These are phyloP conservation scores for Zosterops lateralis DNA, from an alignment of 2,113 vertebrate species.

Conservation along the genomic window DNA sequence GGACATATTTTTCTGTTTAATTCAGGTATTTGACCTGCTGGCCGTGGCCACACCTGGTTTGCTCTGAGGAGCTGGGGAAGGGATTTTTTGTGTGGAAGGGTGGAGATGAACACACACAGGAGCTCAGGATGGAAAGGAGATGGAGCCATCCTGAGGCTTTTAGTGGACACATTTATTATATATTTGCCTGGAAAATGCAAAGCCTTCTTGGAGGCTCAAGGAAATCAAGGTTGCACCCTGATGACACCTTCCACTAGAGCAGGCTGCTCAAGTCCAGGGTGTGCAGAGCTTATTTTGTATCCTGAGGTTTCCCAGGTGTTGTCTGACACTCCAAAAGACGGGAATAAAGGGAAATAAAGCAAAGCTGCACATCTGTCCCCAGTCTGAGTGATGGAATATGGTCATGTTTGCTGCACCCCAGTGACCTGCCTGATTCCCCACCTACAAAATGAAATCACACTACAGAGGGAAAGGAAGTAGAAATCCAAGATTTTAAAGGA, in stretches of 20 bases:
- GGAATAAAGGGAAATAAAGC: background rate
- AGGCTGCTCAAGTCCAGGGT: background rate
- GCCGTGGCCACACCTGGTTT: background rate
- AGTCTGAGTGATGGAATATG: background rate
- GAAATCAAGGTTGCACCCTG: background rate
- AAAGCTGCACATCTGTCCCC: background rate
- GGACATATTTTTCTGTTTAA: background rate
- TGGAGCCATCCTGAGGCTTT: background rate
- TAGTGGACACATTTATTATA: background rate
- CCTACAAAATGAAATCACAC: background rate
- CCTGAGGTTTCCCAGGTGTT: background rate
- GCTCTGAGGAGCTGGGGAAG: background rate
- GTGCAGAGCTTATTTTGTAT: background rate
- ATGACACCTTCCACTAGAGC: background rate
- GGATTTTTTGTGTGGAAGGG: background rate
- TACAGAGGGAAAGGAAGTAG: fast-evolving
- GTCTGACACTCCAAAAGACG: background rate
- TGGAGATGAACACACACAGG: background rate
- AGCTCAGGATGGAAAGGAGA: background rate
- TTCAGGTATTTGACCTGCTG: background rate
- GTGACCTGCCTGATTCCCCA: background rate
- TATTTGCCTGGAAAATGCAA: background rate
- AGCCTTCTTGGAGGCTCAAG: background rate
- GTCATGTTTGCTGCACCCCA: background rate
- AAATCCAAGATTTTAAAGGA: background rate